Conservation (phyloP, 1,140 invertebrate species). For the Camponotus pennsylvanicus region DNA sequence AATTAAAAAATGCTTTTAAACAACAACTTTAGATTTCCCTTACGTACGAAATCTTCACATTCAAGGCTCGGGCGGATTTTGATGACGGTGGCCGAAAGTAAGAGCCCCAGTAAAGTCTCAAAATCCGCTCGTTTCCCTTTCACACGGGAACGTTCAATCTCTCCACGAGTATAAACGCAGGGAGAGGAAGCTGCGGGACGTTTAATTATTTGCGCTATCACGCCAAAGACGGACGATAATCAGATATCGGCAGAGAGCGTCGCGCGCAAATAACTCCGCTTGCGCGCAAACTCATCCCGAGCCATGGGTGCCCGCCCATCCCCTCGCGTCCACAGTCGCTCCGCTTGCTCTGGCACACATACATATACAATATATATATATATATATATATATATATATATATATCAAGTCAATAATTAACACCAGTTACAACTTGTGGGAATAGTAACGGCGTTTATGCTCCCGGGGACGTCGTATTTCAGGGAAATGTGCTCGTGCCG, state of each 20-base stretch:
- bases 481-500: constrained; percentile 85
- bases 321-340: constrained; percentile 20
- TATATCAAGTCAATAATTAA: constrained; percentile 86
- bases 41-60: background rate
- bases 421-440: constrained; percentile 86
- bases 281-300: constrained; percentile 28
- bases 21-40: background rate
- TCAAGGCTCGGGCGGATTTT: background rate
- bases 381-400: constrained; percentile 42
- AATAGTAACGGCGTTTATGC: constrained; percentile 86
- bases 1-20: background rate
- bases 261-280: constrained; percentile 58
- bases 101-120: background rate
- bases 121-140: background rate
- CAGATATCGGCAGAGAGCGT: constrained; percentile 77
- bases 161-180: constrained; percentile 32
- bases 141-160: background rate
- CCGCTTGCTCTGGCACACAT: constrained; percentile 7
- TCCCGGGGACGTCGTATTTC: constrained; percentile 86
- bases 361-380: background rate
- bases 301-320: constrained; percentile 18
- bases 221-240: constrained; percentile 81
- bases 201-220: constrained; percentile 81
- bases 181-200: constrained; percentile 62
- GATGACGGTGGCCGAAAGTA: constrained; percentile 1